Evolutionary conservation across 1,140 invertebrate species (phyloP).

Genomic region (Lordiphosa stackelbergi): DNA sequence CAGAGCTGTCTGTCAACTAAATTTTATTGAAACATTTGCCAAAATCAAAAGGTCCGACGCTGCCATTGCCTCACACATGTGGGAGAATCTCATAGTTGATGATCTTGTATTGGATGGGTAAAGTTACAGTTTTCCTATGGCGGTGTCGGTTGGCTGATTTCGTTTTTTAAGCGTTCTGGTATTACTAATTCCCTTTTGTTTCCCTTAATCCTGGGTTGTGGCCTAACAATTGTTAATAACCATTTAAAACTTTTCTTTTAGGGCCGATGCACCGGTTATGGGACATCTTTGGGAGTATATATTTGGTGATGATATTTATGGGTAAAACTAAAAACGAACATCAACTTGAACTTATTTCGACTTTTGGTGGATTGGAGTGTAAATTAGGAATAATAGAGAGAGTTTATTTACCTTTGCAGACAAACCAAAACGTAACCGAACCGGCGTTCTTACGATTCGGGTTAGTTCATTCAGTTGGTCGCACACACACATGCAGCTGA

Average conservation of each 20-base stretch:
- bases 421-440: too few relatives aligned
- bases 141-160: constrained; percentile 53
- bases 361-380: too few relatives aligned
- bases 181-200: constrained; percentile 5
- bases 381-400: too few relatives aligned
- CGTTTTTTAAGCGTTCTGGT: constrained; percentile 8
- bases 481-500: too few relatives aligned
- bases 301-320: constrained; percentile 87
- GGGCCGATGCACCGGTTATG: constrained; percentile 97
- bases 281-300: constrained; percentile 95
- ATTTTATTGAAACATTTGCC: constrained; percentile 14
- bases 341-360: not conserved
- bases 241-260: constrained; percentile 77
- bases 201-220: constrained; percentile 55
- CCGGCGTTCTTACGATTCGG: too few relatives aligned
- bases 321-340: constrained; percentile 80
- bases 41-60: constrained; percentile 88
- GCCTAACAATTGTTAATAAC: constrained; percentile 48
- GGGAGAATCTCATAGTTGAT: constrained; percentile 88
- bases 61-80: constrained; percentile 92
- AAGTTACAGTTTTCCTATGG: constrained; percentile 53
- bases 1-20: constrained; percentile 10
- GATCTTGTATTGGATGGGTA: constrained; percentile 82
- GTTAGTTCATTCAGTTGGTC: too few relatives aligned
- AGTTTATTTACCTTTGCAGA: too few relatives aligned